Conservation (phyloP, 2,797 vertebrate species). For the Pangasius macronema region DNA sequence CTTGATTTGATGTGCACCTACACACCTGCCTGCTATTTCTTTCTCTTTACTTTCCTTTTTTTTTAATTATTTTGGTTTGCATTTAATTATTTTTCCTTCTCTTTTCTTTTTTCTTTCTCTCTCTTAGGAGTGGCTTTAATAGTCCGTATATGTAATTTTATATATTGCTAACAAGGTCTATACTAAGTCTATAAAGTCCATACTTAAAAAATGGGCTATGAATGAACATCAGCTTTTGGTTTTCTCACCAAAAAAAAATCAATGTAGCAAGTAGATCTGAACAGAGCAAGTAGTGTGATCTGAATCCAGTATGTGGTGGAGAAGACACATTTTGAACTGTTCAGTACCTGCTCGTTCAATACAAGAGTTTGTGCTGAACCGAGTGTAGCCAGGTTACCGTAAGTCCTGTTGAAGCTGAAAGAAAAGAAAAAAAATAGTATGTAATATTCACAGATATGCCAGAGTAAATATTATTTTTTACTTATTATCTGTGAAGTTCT, state of each 20-base stretch:
- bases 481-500: no score
- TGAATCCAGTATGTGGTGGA: neutral
- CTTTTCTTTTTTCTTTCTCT: neutral
- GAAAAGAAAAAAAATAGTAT: no score
- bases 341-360: neutral
- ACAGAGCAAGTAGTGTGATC: neutral
- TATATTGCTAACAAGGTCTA: neutral
- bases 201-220: neutral
- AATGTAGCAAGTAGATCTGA: neutral
- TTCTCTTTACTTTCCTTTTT: neutral
- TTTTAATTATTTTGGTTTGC: neutral
- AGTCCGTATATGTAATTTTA: neutral
- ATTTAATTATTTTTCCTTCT: neutral
- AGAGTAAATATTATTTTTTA: no score
- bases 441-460: no score
- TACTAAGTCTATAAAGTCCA: neutral
- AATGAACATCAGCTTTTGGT: neutral
- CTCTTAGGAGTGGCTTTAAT: neutral
- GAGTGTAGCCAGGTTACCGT: no score
- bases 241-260: neutral
- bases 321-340: no score
- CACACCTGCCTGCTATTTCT: neutral
- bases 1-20: neutral
- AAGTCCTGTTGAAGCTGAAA: no score
- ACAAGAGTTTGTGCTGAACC: neutral